Percentiles rank a stretch among this genome's conserved stretches.
Conservation (phyloP, 2,888 invertebrate genomes). For the Heliothis peltigera region DNA sequence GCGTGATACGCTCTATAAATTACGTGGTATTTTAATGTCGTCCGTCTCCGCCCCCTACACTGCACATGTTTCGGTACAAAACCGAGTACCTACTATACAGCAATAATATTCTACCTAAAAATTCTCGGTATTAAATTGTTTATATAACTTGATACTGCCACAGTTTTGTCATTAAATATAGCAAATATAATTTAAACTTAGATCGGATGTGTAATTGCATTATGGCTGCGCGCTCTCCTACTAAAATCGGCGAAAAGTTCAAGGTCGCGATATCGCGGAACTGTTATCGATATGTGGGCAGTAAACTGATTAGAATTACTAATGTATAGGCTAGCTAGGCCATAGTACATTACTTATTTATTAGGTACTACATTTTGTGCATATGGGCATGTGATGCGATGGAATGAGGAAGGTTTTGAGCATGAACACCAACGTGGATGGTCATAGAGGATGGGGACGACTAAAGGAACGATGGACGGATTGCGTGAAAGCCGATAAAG, state of each 20-base stretch:
- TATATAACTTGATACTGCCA: neutral
- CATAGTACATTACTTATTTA: neutral
- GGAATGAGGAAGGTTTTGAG: too few relatives aligned
- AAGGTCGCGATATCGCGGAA: conserved; percentile 33
- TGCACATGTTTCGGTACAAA: neutral
- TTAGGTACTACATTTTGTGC: neutral
- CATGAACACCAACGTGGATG: too few relatives aligned
- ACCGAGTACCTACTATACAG: neutral
- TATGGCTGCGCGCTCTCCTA: conserved; percentile 5
- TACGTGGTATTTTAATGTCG: conserved; percentile 1
- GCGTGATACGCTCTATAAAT: neutral
- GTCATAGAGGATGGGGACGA: too few relatives aligned
- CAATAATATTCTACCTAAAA: too few relatives aligned
- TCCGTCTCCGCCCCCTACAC: neutral
- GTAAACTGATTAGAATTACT: neutral
- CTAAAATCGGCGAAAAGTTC: conserved; percentile 23
- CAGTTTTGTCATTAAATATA: conserved; percentile 14
- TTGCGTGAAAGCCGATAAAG: too few relatives aligned
- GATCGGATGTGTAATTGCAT: neutral
- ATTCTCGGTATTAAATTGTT: too few relatives aligned
- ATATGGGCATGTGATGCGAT: too few relatives aligned
- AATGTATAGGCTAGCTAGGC: neutral
- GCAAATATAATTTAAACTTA: neutral
- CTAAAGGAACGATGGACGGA: too few relatives aligned
- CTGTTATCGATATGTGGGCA: conserved; percentile 15